A percentile compares a stretch with the other conserved stretches of the same genome.
Evolutionary conservation across 2,888 invertebrate genomes (phyloP).

Genomic region (Volucella inanis): DNA sequence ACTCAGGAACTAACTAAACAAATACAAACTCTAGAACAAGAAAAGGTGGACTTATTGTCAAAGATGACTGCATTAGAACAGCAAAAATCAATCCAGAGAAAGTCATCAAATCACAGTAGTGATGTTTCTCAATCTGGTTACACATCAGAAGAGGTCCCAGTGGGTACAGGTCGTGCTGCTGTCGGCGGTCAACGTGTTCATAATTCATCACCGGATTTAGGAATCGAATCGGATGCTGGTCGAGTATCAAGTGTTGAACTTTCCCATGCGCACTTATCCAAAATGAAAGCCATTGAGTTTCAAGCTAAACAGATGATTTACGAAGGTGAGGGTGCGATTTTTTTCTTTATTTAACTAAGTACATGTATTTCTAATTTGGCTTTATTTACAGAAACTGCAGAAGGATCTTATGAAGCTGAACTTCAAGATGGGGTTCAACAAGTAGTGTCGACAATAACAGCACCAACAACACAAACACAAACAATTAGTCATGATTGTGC

Average conservation of each 20-base stretch:
- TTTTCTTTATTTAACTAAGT: conserved; percentile 16
- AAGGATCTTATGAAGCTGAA: conserved; percentile 39
- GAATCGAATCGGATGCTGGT: conserved; percentile 93
- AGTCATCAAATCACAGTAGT: conserved; percentile 79
- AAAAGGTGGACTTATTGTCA: conserved; percentile 79
- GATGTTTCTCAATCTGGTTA: conserved; percentile 83
- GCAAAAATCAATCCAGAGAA: conserved; percentile 81
- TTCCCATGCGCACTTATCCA: conserved; percentile 79
- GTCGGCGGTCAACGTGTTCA: conserved; percentile 79
- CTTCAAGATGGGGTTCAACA: conserved; percentile 9
- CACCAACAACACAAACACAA: conserved; percentile 15
- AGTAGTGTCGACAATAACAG: conserved; percentile 1
- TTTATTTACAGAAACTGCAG: conserved; percentile 51
- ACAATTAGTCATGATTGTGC: conserved; percentile 81
- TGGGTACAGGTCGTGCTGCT: conserved; percentile 66
- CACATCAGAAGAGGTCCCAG: conserved; percentile 83
- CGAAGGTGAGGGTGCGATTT: conserved; percentile 31
- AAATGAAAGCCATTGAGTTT: conserved; percentile 83
- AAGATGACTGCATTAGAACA: conserved; percentile 77
- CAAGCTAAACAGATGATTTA: conserved; percentile 75
- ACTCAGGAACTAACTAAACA: conserved; percentile 78
- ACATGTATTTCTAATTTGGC: conserved; percentile 4
- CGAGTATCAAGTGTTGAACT: conserved; percentile 85
- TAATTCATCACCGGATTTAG: conserved; percentile 91
- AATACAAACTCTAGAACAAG: conserved; percentile 76